A percentile compares a stretch with the other conserved stretches of the same genome.
phyloP scores from a whole-genome alignment of 2,113 vertebrate genomes.

The Baryphthengus martii region DNA sequence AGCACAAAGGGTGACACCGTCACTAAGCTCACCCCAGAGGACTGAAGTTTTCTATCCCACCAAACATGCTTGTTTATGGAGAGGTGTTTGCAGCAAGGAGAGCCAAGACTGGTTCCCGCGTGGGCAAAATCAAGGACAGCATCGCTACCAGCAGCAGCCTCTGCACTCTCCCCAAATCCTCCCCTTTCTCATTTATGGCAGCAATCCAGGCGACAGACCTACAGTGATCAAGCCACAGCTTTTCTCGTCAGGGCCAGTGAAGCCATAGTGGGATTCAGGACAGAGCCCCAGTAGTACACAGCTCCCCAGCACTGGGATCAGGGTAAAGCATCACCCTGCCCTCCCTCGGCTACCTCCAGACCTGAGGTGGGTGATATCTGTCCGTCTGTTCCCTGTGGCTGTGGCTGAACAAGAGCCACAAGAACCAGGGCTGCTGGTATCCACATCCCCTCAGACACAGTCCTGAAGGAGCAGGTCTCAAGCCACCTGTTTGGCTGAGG shows the following conservation, averaged over 20 bases:
- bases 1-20: not conserved
- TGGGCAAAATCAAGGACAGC: not conserved
- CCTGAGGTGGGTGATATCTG: not conserved
- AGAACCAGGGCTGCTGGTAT: not conserved
- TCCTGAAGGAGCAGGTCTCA: not conserved
- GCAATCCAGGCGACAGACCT: not conserved
- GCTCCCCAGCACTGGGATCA: rapidly evolving
- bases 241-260: not conserved
- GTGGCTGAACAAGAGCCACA: not conserved
- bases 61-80: not conserved
- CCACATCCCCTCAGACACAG: not conserved
- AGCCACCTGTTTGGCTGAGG: not conserved
- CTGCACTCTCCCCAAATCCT: rapidly evolving
- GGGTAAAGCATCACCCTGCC: not conserved
- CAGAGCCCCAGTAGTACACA: not conserved
- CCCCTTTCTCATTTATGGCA: rapidly evolving
- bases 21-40: rapidly evolving
- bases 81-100: not conserved
- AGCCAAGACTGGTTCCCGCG: not conserved
- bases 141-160: rapidly evolving
- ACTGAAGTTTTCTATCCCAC: not conserved
- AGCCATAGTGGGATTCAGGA: rapidly evolving
- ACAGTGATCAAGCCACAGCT: not conserved
- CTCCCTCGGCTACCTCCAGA: not conserved
- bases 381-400: not conserved